A percentile compares a stretch with the other conserved stretches of the same genome.
Conservation (phyloP, 1,140 invertebrate genomes). For the Leptopilina clavipes region DNA sequence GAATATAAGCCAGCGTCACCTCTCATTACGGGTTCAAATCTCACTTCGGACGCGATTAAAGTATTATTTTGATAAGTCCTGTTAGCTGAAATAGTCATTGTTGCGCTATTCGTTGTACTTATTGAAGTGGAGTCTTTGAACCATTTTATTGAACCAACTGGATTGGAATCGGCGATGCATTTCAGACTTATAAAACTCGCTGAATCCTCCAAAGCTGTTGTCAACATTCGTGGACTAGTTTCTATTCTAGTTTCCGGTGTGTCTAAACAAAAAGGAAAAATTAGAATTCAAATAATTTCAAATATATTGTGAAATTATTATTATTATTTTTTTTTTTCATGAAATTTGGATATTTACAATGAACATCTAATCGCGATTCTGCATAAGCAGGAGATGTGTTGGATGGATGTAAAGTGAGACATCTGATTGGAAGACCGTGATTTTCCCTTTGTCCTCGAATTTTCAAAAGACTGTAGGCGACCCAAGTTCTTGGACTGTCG, state of each 20-base stretch:
- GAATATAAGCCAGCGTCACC: conserved; percentile 84
- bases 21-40: conserved; percentile 81
- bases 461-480: conserved; percentile 87
- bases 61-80: conserved; percentile 56
- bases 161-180: conserved; percentile 90
- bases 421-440: conserved; percentile 84
- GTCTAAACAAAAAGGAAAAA: conserved; percentile 58
- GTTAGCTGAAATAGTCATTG: conserved; percentile 46
- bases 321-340: too few species aligned
- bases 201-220: conserved; percentile 64
- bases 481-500: conserved; percentile 87
- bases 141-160: conserved; percentile 88
- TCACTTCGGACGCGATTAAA: conserved; percentile 76
- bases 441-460: conserved; percentile 85
- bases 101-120: conserved; percentile 40
- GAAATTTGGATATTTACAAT: conserved; percentile 78
- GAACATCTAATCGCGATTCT: conserved; percentile 85
- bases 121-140: conserved; percentile 73
- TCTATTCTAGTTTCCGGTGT: conserved; percentile 68
- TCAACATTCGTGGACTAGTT: conserved; percentile 63
- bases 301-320: not conserved
- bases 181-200: conserved; percentile 81
- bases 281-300: too few species aligned
- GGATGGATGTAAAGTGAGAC: conserved; percentile 88
- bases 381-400: conserved; percentile 81